Base-by-base conservation (phyloP, 2,797 vertebrate genomes). In the Ptychadena robeensis region DNA sequence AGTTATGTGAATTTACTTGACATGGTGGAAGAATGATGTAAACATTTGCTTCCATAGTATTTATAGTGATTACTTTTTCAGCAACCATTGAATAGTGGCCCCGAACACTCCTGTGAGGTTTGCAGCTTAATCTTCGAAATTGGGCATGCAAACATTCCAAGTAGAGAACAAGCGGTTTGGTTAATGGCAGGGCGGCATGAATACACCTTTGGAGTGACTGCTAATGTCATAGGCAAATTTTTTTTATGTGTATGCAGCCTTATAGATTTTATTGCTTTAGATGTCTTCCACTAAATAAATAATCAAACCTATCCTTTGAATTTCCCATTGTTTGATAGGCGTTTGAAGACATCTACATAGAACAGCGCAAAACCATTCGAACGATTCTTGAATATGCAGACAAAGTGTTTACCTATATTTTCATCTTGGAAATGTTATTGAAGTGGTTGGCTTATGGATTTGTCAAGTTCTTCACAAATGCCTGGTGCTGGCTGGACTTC, bases 401-500 rank as follows among this genome's bases (percentile, higher is more conserved):
- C 90, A 95, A 98, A 3, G 97, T 99, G 84, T 99, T 99, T 92
- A 99, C 98, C 11, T 99, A 99, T 85, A 99, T 99, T 87, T 99
- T 99, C 91, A 99, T 99, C 91, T 93, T 99, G 93, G 98, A 99
- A 93, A 99, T 99, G 98, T 75, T 99, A 91, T 95, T 99, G 22
- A 99, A 99, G 86, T 98, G 97, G 97, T 96, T 97, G 28, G 98
- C 98, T 65, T 99, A 99, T 0, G 98, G 98, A 65, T 99, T 99
- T 1, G 96, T 97, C 88, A 99, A 99, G 88, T 99, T 99, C 93
- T 99, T 99, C 94, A 99, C 97, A 18, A 99, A 99, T 0, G 97
- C 97, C 87, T 99, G 97, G 97, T 99, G 97, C 90, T 99, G 97
- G 97, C 90, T 99, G 84, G 97, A 99, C 94, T 99, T 99, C 96